Conservation (phyloP, 2,113 vertebrate genomes). For the Megaptera novaeangliae region DNA sequence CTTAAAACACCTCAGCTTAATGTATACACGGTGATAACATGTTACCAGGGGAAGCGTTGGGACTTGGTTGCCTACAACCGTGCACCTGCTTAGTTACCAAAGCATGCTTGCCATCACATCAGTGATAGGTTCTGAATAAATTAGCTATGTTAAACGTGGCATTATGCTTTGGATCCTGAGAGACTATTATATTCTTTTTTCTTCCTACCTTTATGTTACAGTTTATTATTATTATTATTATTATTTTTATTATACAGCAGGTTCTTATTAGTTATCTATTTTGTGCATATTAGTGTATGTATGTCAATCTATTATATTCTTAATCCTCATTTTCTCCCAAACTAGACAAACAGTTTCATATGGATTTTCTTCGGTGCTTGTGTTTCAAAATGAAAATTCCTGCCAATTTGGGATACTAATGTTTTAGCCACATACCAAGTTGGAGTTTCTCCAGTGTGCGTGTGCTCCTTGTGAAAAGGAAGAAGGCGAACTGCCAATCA, state of each 20-base stretch:
- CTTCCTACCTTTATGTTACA: too few species aligned
- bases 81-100: background rate
- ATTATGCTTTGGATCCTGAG: background rate
- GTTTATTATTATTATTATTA: too few species aligned
- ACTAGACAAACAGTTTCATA: background rate
- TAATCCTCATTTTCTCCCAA: slow-evolving; percentile 1
- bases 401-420: background rate
- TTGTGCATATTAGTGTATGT: too few species aligned
- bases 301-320: background rate
- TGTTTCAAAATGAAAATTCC: slow-evolving; percentile 6
- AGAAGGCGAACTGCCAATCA: background rate
- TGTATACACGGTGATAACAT: background rate
- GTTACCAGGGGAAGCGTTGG: background rate
- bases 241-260: too few species aligned
- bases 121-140: background rate
- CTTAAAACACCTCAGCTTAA: background rate
- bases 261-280: too few species aligned
- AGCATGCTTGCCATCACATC: background rate
- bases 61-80: background rate
- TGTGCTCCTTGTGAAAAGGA: background rate
- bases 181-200: background rate
- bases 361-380: background rate
- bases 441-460: background rate
- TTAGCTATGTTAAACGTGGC: background rate
- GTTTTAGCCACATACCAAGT: background rate